These are phyloP conservation scores for Syrista parreyssii DNA, from an alignment of 2,888 invertebrate genomes.

Conservation along the genomic window DNA sequence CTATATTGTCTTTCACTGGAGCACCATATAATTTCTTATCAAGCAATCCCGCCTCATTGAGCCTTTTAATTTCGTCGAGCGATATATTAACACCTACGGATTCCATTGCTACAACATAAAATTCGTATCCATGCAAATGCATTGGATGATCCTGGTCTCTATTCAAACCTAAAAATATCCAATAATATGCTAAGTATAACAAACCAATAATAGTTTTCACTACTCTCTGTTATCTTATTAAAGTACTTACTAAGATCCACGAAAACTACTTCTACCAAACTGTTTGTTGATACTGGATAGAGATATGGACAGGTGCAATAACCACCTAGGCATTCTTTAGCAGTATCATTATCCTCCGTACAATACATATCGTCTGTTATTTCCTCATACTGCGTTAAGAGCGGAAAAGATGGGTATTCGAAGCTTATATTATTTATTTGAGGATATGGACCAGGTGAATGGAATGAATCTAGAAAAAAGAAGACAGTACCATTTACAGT, in stretches of 20 bases:
- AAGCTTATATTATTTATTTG: conserved; percentile 65
- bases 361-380: conserved; percentile 50
- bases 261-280: conserved; percentile 63
- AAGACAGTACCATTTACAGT: background rate
- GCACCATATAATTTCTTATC: conserved; percentile 55
- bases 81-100: conserved; percentile 51
- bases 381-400: conserved; percentile 60
- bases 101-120: conserved; percentile 59
- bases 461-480: conserved; percentile 30
- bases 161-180: conserved; percentile 32
- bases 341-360: conserved; percentile 35
- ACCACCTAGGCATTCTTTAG: conserved; percentile 50
- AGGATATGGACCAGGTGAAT: conserved; percentile 50
- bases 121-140: conserved; percentile 64
- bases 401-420: conserved; percentile 59
- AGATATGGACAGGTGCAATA: conserved; percentile 64
- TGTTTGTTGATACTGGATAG: conserved; percentile 46
- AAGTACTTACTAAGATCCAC: conserved; percentile 59
- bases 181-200: background rate
- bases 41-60: conserved; percentile 57
- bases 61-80: conserved; percentile 47
- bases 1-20: conserved; percentile 66
- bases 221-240: background rate
- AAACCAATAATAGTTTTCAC: background rate
- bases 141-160: conserved; percentile 59